Evolutionary conservation across 1,140 invertebrate genomes (phyloP).

Genomic region (Cydia pomonella): DNA sequence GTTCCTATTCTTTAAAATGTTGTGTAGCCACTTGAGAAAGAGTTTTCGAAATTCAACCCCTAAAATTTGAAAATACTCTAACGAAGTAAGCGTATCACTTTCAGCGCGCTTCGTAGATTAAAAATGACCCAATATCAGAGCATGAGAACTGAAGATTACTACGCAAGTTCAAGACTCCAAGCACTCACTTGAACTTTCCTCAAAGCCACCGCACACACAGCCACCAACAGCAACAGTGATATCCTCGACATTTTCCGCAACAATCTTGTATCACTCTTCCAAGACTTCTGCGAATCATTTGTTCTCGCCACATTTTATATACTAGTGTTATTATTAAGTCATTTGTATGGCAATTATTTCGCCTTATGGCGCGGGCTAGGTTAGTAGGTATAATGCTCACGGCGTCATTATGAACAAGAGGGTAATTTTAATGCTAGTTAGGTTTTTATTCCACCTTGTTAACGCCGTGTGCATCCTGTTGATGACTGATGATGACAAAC

Average conservation of each 20-base stretch:
- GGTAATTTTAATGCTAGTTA: constrained; percentile 27
- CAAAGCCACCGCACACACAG: neutral
- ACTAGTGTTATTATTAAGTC: constrained; percentile 28
- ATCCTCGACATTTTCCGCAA: neutral
- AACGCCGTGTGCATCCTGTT: constrained; percentile 24
- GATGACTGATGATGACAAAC: neutral
- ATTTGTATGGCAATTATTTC: constrained; percentile 27
- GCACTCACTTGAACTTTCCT: constrained; percentile 16
- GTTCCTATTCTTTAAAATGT: no score
- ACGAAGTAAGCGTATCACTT: no score
- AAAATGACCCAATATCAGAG: no score
- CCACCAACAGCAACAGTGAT: neutral
- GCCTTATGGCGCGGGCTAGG: neutral
- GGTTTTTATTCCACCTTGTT: constrained; percentile 25
- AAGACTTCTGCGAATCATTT: constrained; percentile 10
- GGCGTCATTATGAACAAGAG: constrained; percentile 9
- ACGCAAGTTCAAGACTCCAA: no score
- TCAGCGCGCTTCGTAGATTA: no score
- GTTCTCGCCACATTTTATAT: constrained; percentile 27
- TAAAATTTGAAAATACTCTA: no score
- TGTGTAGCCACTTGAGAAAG: no score
- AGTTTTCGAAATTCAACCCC: no score
- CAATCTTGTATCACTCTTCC: neutral
- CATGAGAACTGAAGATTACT: no score
- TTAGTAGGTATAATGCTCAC: constrained; percentile 17